Evolutionary conservation across 2,797 vertebrate species (phyloP).

Genomic region (Clamator glandarius): DNA sequence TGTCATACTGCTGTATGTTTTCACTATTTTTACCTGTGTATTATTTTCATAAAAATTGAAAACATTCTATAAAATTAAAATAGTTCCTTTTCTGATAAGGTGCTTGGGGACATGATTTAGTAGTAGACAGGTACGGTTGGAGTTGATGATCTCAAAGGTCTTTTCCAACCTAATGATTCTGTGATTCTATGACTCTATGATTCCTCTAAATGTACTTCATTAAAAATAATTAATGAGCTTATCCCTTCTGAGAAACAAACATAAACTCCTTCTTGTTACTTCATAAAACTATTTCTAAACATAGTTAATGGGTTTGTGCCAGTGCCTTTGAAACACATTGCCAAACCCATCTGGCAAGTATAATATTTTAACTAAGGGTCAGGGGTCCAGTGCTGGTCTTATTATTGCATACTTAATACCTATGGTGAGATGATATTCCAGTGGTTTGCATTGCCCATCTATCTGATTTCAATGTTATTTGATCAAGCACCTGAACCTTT

Average conservation of each 20-base stretch:
- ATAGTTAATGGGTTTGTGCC: background rate
- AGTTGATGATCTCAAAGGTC: too few relatives aligned
- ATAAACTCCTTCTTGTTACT: background rate
- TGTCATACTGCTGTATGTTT: background rate
- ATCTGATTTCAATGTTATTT: background rate
- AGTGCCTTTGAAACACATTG: background rate
- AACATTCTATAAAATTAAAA: background rate
- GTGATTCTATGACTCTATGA: too few relatives aligned
- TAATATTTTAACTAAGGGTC: background rate
- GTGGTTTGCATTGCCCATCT: background rate
- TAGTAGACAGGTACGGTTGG: too few relatives aligned
- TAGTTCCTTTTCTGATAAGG: background rate
- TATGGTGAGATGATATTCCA: background rate
- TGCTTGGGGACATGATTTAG: too few relatives aligned
- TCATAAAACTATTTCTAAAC: background rate
- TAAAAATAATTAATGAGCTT: background rate
- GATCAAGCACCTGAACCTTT: background rate
- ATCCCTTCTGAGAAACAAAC: background rate
- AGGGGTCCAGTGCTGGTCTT: background rate
- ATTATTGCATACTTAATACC: background rate
- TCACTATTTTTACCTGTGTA: background rate
- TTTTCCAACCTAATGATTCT: too few relatives aligned
- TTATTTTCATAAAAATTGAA: background rate
- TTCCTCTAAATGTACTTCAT: background rate
- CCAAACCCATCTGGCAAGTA: background rate